These are phyloP conservation scores for Notodonta ziczac DNA, from an alignment of 2,888 invertebrate species.

Conservation along the genomic window DNA sequence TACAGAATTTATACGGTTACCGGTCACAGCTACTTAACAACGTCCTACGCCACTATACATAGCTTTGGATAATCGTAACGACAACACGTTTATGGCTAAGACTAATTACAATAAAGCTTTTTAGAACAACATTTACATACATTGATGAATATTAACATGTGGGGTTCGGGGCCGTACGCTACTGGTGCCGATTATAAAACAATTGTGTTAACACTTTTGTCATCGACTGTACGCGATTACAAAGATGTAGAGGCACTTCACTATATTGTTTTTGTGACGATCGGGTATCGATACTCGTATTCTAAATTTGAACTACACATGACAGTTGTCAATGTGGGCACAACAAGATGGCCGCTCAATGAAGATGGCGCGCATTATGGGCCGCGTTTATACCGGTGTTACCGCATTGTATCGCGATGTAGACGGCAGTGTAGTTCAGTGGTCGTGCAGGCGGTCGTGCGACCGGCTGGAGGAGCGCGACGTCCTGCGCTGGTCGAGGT, in stretches of 20 bases:
- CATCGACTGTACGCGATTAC: conserved; percentile 27
- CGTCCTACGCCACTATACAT: conserved; percentile 70
- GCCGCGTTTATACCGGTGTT: background rate
- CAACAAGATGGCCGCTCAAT: conserved; percentile 4
- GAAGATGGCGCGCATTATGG: background rate
- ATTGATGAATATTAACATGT: conserved; percentile 68
- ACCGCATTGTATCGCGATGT: conserved; percentile 5
- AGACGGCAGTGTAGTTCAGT: conserved; percentile 51
- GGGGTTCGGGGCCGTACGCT: conserved; percentile 48
- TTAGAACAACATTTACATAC: conserved; percentile 80
- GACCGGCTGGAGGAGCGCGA: conserved; percentile 89
- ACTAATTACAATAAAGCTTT: conserved; percentile 83
- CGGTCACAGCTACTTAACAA: conserved; percentile 63
- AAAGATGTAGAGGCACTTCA: conserved; percentile 43
- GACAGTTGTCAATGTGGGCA: conserved; percentile 5
- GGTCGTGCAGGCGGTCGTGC: conserved; percentile 84
- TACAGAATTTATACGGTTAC: conserved; percentile 62
- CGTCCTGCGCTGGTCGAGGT: conserved; percentile 93
- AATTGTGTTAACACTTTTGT: conserved; percentile 24
- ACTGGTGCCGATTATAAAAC: conserved; percentile 37
- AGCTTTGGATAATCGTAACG: conserved; percentile 79
- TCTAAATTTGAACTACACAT: conserved; percentile 3
- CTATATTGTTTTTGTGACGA: conserved; percentile 8
- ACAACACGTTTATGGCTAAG: conserved; percentile 72
- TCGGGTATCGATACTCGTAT: background rate